Evolutionary conservation across 2,797 vertebrate species (phyloP).

Genomic region (Melanogrammus aeglefinus): DNA sequence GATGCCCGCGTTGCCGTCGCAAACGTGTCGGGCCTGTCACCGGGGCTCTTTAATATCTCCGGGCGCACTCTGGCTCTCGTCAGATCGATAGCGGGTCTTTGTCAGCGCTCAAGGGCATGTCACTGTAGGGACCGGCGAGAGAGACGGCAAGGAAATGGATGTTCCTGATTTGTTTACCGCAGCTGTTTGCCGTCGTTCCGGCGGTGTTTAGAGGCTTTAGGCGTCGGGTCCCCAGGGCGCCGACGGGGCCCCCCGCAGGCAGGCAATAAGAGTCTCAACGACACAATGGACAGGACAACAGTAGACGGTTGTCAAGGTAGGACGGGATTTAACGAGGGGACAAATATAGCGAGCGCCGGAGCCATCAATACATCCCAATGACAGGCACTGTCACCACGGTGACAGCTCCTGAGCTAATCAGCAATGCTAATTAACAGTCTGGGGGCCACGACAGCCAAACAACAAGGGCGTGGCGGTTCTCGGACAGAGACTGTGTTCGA

Average conservation of each 20-base stretch:
- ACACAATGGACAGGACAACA: constrained; percentile 68
- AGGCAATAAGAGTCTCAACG: constrained; percentile 73
- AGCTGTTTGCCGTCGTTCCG: constrained; percentile 68
- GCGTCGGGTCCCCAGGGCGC: background rate
- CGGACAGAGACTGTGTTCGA: constrained; percentile 49
- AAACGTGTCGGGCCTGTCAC: constrained; percentile 36
- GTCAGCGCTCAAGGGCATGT: constrained; percentile 72
- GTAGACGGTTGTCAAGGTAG: constrained; percentile 59
- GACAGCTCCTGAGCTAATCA: constrained; percentile 91
- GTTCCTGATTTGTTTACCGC: constrained; percentile 75
- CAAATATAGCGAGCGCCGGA: constrained; percentile 72
- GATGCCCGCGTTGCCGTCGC: constrained; percentile 15
- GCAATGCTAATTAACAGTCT: constrained; percentile 92
- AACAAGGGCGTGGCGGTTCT: constrained; percentile 69
- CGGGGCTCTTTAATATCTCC: constrained; percentile 58
- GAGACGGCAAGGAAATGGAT: constrained; percentile 56
- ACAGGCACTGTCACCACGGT: constrained; percentile 84
- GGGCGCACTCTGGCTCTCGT: constrained; percentile 51
- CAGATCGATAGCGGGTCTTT: constrained; percentile 74
- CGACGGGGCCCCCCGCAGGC: constrained; percentile 54
- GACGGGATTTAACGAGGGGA: constrained; percentile 73
- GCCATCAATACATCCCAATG: constrained; percentile 76
- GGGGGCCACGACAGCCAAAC: constrained; percentile 83
- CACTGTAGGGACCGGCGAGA: constrained; percentile 61
- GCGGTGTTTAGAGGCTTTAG: constrained; percentile 51